phyloP scores from a whole-genome alignment of 2,113 vertebrate species.

The Aspiorhynchus laticeps region DNA sequence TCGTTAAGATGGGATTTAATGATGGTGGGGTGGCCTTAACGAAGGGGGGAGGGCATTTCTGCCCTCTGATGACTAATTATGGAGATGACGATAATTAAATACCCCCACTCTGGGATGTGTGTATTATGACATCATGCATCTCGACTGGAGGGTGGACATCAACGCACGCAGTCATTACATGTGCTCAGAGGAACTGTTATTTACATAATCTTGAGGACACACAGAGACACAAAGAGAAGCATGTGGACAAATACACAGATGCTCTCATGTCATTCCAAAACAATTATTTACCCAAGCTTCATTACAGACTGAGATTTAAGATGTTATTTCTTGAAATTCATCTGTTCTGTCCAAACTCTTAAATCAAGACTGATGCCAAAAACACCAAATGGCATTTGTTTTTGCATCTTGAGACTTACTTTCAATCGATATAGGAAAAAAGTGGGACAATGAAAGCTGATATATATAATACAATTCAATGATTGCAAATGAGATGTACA shows the following conservation, averaged over 20 bases:
- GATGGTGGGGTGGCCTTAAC: constrained; percentile 32
- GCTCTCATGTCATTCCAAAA: background rate
- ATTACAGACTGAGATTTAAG: background rate
- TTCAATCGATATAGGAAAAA: background rate
- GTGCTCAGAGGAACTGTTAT: background rate
- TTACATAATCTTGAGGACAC: constrained; percentile 9
- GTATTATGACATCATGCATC: constrained; percentile 34
- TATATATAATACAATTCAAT: background rate
- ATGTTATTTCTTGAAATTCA: background rate
- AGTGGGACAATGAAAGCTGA: background rate
- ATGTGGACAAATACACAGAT: background rate
- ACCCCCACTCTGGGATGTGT: background rate
- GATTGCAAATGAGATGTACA: background rate
- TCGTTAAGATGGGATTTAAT: constrained; percentile 49
- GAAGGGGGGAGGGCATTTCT: constrained; percentile 19
- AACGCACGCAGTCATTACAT: background rate
- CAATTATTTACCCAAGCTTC: background rate
- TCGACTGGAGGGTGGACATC: constrained; percentile 34
- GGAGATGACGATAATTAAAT: constrained; percentile 49
- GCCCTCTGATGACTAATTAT: constrained; percentile 49
- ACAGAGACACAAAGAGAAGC: background rate
- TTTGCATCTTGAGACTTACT: background rate
- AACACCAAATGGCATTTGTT: background rate
- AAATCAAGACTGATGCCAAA: background rate
- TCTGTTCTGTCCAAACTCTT: background rate